Evolutionary conservation across 2,888 invertebrate species (phyloP).

Genomic region (Fissipunctia ypsillon): DNA sequence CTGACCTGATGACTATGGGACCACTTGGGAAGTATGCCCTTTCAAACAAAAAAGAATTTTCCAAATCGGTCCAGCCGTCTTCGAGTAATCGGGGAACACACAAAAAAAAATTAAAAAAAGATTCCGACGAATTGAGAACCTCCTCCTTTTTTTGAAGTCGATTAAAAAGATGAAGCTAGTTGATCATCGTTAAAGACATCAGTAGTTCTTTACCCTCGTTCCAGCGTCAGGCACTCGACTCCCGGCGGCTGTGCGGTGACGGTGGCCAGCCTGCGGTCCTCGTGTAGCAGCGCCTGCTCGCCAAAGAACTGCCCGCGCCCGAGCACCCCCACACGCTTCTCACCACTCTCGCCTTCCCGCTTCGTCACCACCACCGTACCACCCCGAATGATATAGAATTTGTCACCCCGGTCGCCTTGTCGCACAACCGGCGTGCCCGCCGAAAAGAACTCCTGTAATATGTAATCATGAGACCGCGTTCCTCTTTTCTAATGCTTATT

Average conservation of each 20-base stretch:
- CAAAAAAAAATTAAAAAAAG: no score
- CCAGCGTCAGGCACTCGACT: slow-evolving; percentile 96
- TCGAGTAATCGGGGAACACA: no score
- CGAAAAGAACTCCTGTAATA: slow-evolving; percentile 93
- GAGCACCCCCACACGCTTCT: slow-evolving; percentile 93
- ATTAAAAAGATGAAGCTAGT: neutral
- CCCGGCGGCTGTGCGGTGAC: slow-evolving; percentile 96
- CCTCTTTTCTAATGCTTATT: neutral
- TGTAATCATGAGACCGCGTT: neutral
- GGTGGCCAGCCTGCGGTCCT: slow-evolving; percentile 96
- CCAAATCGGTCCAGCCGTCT: no score
- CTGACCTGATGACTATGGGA: no score
- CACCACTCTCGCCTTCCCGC: slow-evolving; percentile 90
- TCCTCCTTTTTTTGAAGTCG: no score
- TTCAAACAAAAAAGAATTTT: no score
- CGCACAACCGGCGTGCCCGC: slow-evolving; percentile 94
- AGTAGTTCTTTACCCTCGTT: slow-evolving; percentile 92
- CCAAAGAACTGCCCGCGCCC: slow-evolving; percentile 96
- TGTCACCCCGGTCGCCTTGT: slow-evolving; percentile 96
- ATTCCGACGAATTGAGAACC: no score
- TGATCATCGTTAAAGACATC: neutral
- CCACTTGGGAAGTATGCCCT: no score
- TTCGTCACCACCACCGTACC: slow-evolving; percentile 95
- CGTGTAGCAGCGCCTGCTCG: slow-evolving; percentile 95
- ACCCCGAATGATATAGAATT: slow-evolving; percentile 97